A percentile compares a stretch with the other conserved stretches of the same genome.
phyloP scores from a whole-genome alignment of 2,888 invertebrate species.

The Sminthurides aquaticus region DNA sequence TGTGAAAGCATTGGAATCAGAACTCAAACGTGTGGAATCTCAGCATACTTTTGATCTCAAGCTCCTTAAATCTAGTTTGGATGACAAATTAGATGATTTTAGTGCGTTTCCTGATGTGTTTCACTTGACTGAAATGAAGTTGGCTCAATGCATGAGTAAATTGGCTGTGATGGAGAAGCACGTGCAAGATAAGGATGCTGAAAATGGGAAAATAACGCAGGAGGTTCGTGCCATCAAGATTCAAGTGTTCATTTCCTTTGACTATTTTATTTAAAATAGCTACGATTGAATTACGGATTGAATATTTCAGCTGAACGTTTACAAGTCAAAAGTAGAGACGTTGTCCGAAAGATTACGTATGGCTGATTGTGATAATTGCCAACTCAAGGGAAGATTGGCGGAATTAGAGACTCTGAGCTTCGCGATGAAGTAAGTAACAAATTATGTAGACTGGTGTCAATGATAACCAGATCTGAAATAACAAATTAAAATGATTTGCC shows the following conservation, averaged over 20 bases:
- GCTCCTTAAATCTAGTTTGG: slow-evolving; percentile 32
- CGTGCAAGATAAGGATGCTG: slow-evolving; percentile 18
- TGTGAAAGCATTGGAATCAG: slow-evolving; percentile 29
- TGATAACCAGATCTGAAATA: background rate
- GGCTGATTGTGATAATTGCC: slow-evolving; percentile 19
- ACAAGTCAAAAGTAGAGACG: slow-evolving; percentile 15
- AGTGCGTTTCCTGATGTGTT: slow-evolving; percentile 35
- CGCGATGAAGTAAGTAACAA: slow-evolving; percentile 8
- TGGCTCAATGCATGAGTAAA: slow-evolving; percentile 21
- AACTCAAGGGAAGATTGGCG: slow-evolving; percentile 19
- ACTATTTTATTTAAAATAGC: too few species aligned
- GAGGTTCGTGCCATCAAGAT: slow-evolving; percentile 11
- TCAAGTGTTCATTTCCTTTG: background rate
- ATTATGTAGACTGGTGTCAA: background rate
- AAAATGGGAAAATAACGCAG: slow-evolving; percentile 7
- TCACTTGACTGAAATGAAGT: slow-evolving; percentile 31
- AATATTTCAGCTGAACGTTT: slow-evolving; percentile 11
- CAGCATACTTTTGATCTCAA: slow-evolving; percentile 35
- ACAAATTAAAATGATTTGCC: background rate
- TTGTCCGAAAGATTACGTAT: slow-evolving; percentile 15
- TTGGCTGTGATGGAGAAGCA: slow-evolving; percentile 18
- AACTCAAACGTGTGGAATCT: slow-evolving; percentile 36
- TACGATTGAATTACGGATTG: too few species aligned
- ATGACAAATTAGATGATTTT: slow-evolving; percentile 37
- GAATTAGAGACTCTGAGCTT: slow-evolving; percentile 13